Percentiles rank a stretch among this genome's conserved stretches.
These are phyloP conservation scores for Caloenas nicobarica DNA, from an alignment of 2,113 vertebrate genomes.

Conservation along the genomic window DNA sequence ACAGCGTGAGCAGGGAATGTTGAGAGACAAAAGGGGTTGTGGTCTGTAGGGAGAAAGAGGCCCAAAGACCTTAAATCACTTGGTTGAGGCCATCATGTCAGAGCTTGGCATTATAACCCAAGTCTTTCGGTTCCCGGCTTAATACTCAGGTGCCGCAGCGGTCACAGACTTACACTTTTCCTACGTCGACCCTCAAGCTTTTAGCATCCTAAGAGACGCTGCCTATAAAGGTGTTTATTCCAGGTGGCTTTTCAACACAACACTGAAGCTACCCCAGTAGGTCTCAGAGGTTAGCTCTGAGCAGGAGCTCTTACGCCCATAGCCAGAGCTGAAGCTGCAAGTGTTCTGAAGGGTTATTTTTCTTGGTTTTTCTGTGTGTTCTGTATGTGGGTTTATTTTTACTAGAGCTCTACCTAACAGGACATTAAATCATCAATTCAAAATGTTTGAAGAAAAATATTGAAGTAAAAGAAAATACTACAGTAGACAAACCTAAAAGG, in stretches of 20 bases:
- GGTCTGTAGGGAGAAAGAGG: background rate
- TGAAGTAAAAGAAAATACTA: constrained; percentile 24
- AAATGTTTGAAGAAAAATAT: constrained; percentile 40
- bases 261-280: background rate
- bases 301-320: rapidly evolving
- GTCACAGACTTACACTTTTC: background rate
- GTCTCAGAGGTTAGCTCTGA: background rate
- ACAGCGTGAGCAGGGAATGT: rapidly evolving
- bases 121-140: background rate
- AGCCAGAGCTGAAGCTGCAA: background rate
- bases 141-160: background rate
- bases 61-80: background rate
- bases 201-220: background rate
- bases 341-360: background rate
- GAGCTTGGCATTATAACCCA: background rate
- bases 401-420: background rate
- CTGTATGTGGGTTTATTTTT: constrained; percentile 10
- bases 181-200: background rate
- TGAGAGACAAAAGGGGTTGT: background rate
- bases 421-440: constrained; percentile 34
- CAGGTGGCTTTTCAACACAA: background rate
- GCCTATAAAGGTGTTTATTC: background rate
- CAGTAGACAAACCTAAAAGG: constrained; percentile 28
- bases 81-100: background rate
- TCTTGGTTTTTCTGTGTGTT: background rate